These are phyloP conservation scores for Eilema griseolum DNA, from an alignment of 2,888 invertebrate genomes.

Conservation along the genomic window DNA sequence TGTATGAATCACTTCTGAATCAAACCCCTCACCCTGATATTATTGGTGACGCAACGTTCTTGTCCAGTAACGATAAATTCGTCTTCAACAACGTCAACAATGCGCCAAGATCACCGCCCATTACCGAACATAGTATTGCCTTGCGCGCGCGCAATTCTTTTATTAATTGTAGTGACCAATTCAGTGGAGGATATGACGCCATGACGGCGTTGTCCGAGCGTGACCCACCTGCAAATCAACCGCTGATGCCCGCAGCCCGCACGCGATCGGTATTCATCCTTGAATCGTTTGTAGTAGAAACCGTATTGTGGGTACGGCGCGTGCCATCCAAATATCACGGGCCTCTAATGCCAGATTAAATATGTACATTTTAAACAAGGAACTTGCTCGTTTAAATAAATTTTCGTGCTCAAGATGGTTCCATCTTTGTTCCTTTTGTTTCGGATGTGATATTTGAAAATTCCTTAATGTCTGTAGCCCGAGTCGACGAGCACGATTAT, in stretches of 20 bases:
- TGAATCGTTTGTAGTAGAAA: constrained; percentile 71
- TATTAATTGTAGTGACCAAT: constrained; percentile 84
- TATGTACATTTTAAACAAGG: constrained; percentile 59
- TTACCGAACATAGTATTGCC: constrained; percentile 79
- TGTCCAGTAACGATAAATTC: constrained; percentile 25
- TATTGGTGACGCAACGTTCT: constrained; percentile 25
- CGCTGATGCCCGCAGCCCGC: constrained; percentile 55
- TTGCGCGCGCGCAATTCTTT: constrained; percentile 80
- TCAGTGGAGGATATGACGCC: constrained; percentile 84
- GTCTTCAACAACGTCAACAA: constrained; percentile 65
- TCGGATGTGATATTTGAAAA: constrained; percentile 33
- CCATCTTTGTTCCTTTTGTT: constrained; percentile 36
- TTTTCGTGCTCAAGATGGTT: constrained; percentile 29
- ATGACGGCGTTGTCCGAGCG: constrained; percentile 75
- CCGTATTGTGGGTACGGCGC: constrained; percentile 63
- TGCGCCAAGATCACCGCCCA: constrained; percentile 69
- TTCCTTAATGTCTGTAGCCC: constrained; percentile 28
- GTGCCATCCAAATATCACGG: constrained; percentile 59
- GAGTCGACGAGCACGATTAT: constrained; percentile 21
- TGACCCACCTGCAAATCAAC: constrained; percentile 81
- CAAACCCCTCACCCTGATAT: constrained; percentile 23
- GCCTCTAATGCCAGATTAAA: constrained; percentile 48
- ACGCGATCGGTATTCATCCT: constrained; percentile 81
- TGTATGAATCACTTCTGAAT: constrained; percentile 45
- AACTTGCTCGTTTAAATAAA: constrained; percentile 51